Percentiles rank a stretch among this genome's conserved stretches.
phyloP scores from a whole-genome alignment of 2,888 invertebrate species.

The Amiota communis region DNA sequence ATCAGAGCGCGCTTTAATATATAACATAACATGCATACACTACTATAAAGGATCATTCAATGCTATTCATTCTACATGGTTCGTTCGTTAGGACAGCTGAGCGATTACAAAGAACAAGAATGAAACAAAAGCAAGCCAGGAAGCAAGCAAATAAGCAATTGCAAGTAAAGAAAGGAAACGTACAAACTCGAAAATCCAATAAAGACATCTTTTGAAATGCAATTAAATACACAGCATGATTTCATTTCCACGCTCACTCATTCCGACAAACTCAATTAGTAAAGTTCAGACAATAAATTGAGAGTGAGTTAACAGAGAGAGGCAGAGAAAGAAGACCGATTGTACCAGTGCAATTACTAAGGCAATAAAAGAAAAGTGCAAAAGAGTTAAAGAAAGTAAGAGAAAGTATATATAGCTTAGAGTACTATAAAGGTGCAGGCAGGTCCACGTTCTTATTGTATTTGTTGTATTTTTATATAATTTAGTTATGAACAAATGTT shows the following conservation, averaged over 20 bases:
- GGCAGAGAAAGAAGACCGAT: too few relatives aligned
- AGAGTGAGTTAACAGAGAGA: not conserved
- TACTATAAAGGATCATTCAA: not conserved
- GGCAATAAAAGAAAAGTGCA: not conserved
- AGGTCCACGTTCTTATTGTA: too few relatives aligned
- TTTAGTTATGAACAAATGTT: slow-evolving; percentile 1
- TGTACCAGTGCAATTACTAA: too few relatives aligned
- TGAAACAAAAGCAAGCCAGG: not conserved
- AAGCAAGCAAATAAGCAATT: not conserved
- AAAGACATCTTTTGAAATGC: slow-evolving; percentile 55
- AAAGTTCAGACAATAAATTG: slow-evolving; percentile 47
- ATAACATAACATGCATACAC: not conserved
- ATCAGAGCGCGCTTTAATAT: not conserved
- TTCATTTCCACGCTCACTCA: slow-evolving; percentile 43
- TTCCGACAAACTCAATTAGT: slow-evolving; percentile 60
- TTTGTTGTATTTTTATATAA: not conserved
- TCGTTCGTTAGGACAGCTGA: not conserved
- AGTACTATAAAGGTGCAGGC: too few relatives aligned
- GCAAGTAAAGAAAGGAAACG: not conserved
- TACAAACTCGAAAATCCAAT: slow-evolving; percentile 43
- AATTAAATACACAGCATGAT: slow-evolving; percentile 53
- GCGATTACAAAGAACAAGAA: not conserved
- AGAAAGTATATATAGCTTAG: too few relatives aligned
- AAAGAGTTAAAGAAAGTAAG: too few relatives aligned
- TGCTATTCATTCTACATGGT: too few relatives aligned